Evolutionary conservation across 1,140 invertebrate genomes (phyloP), one percentile per base, ranked within the genome.

Genomic region (Brachionus sp.): DNA sequence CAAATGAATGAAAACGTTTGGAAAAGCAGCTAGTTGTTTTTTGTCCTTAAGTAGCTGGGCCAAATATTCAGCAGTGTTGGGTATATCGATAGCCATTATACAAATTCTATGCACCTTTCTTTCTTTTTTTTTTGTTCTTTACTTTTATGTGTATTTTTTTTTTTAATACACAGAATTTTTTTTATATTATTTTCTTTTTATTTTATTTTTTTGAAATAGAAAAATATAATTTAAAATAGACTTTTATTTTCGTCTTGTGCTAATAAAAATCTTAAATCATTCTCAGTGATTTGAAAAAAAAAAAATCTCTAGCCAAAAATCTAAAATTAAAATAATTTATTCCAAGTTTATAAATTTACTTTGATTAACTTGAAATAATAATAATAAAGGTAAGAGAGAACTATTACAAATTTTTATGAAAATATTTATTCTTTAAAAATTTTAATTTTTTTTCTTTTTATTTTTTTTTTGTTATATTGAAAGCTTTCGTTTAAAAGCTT

Each of bases 41-140:
- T 97, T 96, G 92, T 99, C 98, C 92, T 99, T 99, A 88, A 99
- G 92, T 91, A 99, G 93, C 91, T 99, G 97, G 90, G 97, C 96
- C 92, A 99, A 92, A 92, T 99, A 99, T 91, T 99, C 98, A 90
- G 77, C 50, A 42, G 86, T 85, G n/a, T 80, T 80, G 13, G 66
- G 66, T 70, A 62, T 62, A 19, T 62, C 50, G 6, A 16, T 44
- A 66, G 46, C 50, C 77, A 80, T 77, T 57, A 37, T 75, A 25
- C 50, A 50, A 6, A 50, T 4, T 50, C 44, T 50, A 50, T 6
- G 13, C 44, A 46, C 44, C 12, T 46, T 5, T 46, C 12, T 50
- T 2, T 50, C 7, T 50, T 50, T 50, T 50, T 13, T 16, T 13
- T n/a, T 46, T 46, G n/a, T n/a, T n/a, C n/a, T n/a, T n/a, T n/a